Evolutionary conservation across 2,888 invertebrate genomes (phyloP), one percentile per base, ranked within the genome.

Genomic region (Allacma fusca): DNA sequence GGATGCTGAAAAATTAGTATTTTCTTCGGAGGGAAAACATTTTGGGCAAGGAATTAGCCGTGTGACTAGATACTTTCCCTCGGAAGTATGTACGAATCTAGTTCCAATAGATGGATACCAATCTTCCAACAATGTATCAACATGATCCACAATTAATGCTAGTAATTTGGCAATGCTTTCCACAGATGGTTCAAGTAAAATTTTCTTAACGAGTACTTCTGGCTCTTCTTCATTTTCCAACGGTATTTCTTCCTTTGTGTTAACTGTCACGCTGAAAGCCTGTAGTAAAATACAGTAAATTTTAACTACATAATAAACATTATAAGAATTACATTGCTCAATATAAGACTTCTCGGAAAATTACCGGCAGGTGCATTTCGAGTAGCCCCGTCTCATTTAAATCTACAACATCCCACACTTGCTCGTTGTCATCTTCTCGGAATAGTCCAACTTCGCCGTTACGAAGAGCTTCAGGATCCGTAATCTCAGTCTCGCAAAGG

Each of bases 81-180:
- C 97, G 0, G 97, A 97, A 0, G 98, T 98, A 87, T 99, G 98
- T 1, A 97, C 96, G 88, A 99, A 99, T 59, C 98, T 91, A 0
- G 97, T 97, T 89, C 90, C 90, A 76, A 97, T 88, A 0, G 96
- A 95, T 0, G 97, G 98, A 87, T 97, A 98, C 98, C 98, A 99
- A 87, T 99, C 98, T 87, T 99, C 98, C 0, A 99, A 88, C 70
- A 99, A 88, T 73, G 97, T 91, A 87, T 99, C 99, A 80, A 99
- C 94, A 86, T 98, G 97, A 86, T 98, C 98, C 0, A 98, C 95
- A 1, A 95, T 91, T 40, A 97, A 87, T 0, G 97, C 94, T 77
- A 97, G 87, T 21, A 97, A 87, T 85, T 94, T 93, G 0, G 95
- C 92, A 81, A 95, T 90, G 65, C 91, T 91, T 85, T 95, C 93